Evolutionary conservation across 2,888 invertebrate species (phyloP).

Genomic region (Lacanobia wlatinum): DNA sequence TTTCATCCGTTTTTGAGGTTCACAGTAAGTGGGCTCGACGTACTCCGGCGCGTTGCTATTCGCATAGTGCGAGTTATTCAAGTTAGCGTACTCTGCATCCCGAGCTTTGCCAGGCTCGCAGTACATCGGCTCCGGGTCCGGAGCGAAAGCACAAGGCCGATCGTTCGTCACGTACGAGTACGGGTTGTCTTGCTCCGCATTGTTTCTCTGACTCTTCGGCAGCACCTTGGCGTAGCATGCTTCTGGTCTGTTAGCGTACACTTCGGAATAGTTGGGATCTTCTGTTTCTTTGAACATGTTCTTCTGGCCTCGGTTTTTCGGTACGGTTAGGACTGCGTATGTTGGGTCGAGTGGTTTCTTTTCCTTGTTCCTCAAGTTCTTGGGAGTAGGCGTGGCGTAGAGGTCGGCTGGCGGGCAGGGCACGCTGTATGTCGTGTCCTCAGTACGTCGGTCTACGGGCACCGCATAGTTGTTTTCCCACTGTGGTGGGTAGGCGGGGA

Average conservation of each 20-base stretch:
- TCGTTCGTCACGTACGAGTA: slow-evolving; percentile 31
- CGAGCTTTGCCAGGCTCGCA: slow-evolving; percentile 29
- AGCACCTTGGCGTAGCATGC: slow-evolving; percentile 24
- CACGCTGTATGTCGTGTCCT: slow-evolving; percentile 40
- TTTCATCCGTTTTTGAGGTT: slow-evolving; percentile 21
- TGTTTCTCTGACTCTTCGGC: slow-evolving; percentile 29
- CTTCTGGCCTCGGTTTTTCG: not conserved
- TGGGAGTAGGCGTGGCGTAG: slow-evolving; percentile 35
- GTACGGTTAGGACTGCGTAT: slow-evolving; percentile 27
- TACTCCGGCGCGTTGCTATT: slow-evolving; percentile 35
- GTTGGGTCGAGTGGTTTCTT: slow-evolving; percentile 1
- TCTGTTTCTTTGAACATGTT: slow-evolving; percentile 37
- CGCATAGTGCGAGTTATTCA: slow-evolving; percentile 30
- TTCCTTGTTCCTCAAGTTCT: slow-evolving; percentile 18
- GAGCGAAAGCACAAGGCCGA: slow-evolving; percentile 18
- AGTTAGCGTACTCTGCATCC: slow-evolving; percentile 20
- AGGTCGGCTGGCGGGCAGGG: slow-evolving; percentile 21
- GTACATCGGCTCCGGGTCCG: slow-evolving; percentile 32
- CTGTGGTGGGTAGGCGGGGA: slow-evolving; percentile 24
- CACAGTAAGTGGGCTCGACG: slow-evolving; percentile 45
- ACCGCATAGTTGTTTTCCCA: slow-evolving; percentile 46
- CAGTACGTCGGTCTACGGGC: slow-evolving; percentile 33
- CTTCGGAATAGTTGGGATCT: slow-evolving; percentile 45
- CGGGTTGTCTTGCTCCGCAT: slow-evolving; percentile 13
- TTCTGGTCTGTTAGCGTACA: slow-evolving; percentile 33